Base-by-base conservation (phyloP, 2,888 invertebrate genomes). In the Chorisops tibialis region DNA sequence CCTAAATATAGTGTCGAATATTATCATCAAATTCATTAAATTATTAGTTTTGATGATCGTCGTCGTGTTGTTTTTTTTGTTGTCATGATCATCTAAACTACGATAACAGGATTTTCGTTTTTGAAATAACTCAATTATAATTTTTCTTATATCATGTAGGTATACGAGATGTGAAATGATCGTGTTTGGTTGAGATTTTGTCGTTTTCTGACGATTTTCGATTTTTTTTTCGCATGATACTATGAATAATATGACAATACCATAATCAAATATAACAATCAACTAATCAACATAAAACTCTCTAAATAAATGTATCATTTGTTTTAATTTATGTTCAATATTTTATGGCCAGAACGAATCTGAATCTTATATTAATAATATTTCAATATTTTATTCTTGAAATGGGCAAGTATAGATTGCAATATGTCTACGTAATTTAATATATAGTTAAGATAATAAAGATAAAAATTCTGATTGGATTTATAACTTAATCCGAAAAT, bases 81-180 rank as follows among this genome's bases (percentile, higher is more conserved):
- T 16, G n/a, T 11, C 11, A 24, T 56, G 19, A 7, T 30, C 30
- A 19, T 30, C 43, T 14, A 19, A 18, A 39, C 35, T 56, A 30
- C 30, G 18, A 30, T 43, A 30, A 38, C 56, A 43, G 41, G 54
- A 30, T 30, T 30, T 38, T 38, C 16, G 16, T 43, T 43, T 41
- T 47, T 21, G 30, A 43, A 56, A 56, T 56, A 56, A 45, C 56
- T 56, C 56, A 56, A 56, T 56, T 56, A 56, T 45, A 21, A 21
- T 41, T 41, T 14, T n/a, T 39, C 19, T n/a, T 18, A 41, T 41
- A 11, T 11, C 12, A n/a, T n/a, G n/a, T n/a, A n/a, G 1, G 30
- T 1, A 30, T 30, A 30, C 30, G 5, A n/a, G 2, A 30, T 30
- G 30, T 9, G 5, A 30, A 30, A 9, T 18, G 50, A 24, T 50